Evolutionary conservation across 2,797 vertebrate species (phyloP), one percentile per base, ranked within the genome.

Genomic region (Rhynchonycteris naso): DNA sequence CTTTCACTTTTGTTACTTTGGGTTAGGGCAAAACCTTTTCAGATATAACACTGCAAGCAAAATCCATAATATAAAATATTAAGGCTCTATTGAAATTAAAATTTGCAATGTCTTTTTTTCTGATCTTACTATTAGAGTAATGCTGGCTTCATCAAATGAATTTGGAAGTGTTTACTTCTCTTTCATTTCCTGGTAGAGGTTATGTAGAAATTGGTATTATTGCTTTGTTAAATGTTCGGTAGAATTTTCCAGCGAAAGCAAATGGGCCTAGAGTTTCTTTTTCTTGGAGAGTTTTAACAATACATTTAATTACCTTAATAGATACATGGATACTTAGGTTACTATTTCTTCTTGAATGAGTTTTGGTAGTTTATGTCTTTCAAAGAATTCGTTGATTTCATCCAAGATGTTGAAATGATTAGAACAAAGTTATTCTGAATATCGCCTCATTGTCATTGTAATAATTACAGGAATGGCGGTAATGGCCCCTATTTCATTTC

Each of bases 211-310:
- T 22, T 76, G n/a, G 47, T 76, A 43, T 63, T 90, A 66, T 81
- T 69, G 83, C n/a, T 68, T 35, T 54, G 56, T 61, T 87, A 78
- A 66, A 72, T 66, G 38, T 65, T 92, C 58, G 26, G 38, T 87
- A 43, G 47, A 82, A 88, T 88, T 88, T 93, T 30, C 63, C 56
- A 68, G 35, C 26, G 56, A 88, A 95, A 85, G 50, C 56, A 50
- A 43, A 33, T 30, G 21, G 22, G 22, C 10, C 10, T 24, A 56
- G 81, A 43, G n/a, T 83, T 91, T 65, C 90, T 24, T 63, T 50
- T 89, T n/a, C 33, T 69, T 76, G 50, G 16, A 81, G 9, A 3
- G 30, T 63, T 94, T 96, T 69, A 85, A 58, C 30, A 52, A 18
- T 38, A 56, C 21, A 65, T 82, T 86, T 86, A 71, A 86, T 89